phyloP scores from a whole-genome alignment of 2,113 vertebrate genomes.

The Nothocercus nigrocapillus region DNA sequence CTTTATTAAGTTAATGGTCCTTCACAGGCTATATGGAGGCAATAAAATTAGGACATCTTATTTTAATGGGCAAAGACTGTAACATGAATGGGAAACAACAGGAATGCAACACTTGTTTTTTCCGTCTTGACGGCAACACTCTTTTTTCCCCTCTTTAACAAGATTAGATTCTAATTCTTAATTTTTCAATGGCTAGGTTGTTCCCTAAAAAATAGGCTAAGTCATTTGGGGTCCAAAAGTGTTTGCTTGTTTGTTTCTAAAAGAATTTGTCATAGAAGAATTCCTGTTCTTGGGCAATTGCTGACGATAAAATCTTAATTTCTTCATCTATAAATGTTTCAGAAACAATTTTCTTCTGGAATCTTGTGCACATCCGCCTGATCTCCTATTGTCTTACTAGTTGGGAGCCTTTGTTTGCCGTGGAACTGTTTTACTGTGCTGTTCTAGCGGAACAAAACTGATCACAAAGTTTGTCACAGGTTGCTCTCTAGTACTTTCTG shows the following conservation, averaged over 20 bases:
- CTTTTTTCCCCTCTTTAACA: no score
- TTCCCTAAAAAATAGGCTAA: neutral
- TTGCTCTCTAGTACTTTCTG: neutral
- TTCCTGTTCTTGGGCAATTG: neutral
- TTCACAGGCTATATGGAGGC: slow-evolving; percentile 26
- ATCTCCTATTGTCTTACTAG: neutral
- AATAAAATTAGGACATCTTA: slow-evolving; percentile 55
- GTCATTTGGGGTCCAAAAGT: neutral
- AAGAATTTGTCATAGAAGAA: neutral
- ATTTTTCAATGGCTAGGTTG: neutral
- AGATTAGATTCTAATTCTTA: neutral
- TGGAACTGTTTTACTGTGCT: neutral
- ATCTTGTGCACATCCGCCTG: neutral
- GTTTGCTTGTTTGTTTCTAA: neutral
- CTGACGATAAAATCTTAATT: neutral
- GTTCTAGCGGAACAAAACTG: neutral
- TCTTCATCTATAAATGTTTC: neutral
- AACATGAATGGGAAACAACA: neutral
- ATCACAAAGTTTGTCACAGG: neutral
- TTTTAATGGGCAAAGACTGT: slow-evolving; percentile 39
- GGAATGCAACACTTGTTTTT: neutral
- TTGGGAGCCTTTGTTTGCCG: neutral
- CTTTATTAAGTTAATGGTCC: slow-evolving; percentile 69
- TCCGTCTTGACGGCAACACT: no score
- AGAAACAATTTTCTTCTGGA: neutral